Evolutionary conservation across 2,113 vertebrate genomes (phyloP), one percentile per base, ranked within the genome.

Genomic region (Desmodus rotundus): DNA sequence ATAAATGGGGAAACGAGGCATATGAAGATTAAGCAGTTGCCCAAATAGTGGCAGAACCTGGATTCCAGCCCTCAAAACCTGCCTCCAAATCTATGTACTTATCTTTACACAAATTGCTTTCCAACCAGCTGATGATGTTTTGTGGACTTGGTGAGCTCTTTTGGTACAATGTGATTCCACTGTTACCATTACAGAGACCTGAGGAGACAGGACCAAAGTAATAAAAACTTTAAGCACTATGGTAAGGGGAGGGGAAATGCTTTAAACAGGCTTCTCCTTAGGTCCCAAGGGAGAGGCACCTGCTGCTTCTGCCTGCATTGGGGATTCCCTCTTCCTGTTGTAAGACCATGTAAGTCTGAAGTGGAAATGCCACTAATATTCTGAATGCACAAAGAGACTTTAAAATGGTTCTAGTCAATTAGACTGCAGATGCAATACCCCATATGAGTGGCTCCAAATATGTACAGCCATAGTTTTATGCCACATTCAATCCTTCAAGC

Each of bases 121-220:
- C 90, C n/a, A 43, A 16, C 3, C 77, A 41, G 15, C 9, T 67
- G 28, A 5, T 74, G 87, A 54, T 1, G 6, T 36, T 61, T 90
- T 15, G 16, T 17, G 28, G 19, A 16, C 5, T 58, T 38, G 12
- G 7, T 38, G 41, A 47, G 47, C 6, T 12, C 38, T 81, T 65
- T 24, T 33, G 14, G 41, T 67, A 65, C 58, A 19, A 3, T 0
- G 0, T n/a, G 12, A 33, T 61, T 61, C 0, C 20, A 36, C 28
- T 11, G 7, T 85, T 54, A 31, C 15, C 1, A 22, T 17, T 47
- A 15, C 1, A 9, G 12, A 68, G 28, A 45, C 9, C 5, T 0
- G 12, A 36, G 33, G 22, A 96, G 31, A 78, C 4, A 47, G 17
- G 22, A 50, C 0, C 15, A 28, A 26, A 63, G 10, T 33, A 38